Percentiles rank a stretch among this genome's conserved stretches.
Conservation (phyloP, 2,797 vertebrate genomes). For the Molossus alvarezi region DNA sequence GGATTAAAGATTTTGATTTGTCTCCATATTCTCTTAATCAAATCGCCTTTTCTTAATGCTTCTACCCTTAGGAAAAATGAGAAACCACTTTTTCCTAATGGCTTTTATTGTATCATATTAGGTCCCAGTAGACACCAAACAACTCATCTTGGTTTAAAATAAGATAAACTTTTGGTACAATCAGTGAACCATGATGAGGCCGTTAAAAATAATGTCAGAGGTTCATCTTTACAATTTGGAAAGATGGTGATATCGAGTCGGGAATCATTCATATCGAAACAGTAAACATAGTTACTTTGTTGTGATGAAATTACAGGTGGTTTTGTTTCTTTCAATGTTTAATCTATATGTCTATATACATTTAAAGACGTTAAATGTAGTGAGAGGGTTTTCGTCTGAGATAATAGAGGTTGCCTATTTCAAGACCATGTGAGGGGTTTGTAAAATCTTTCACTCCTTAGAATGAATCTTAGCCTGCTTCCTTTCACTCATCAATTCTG, state of each 20-base stretch:
- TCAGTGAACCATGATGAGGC: conserved; percentile 38
- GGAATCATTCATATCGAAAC: conserved; percentile 14
- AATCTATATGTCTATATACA: background rate
- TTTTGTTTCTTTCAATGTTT: background rate
- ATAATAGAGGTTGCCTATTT: background rate
- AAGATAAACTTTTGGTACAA: conserved; percentile 65
- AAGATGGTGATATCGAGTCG: background rate
- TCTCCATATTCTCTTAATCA: conserved; percentile 83
- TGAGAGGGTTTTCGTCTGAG: background rate
- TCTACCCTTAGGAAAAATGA: conserved; percentile 77
- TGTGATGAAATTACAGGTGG: background rate
- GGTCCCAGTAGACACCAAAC: conserved; percentile 46
- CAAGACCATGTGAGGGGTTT: background rate
- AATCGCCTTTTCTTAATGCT: conserved; percentile 71
- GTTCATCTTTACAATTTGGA: conserved; percentile 39
- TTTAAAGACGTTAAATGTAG: conserved; percentile 39
- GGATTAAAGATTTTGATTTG: conserved; percentile 82
- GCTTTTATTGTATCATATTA: conserved; percentile 76
- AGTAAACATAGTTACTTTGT: conserved; percentile 18
- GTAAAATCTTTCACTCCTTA: background rate
- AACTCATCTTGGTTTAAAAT: conserved; percentile 73
- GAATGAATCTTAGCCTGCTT: background rate
- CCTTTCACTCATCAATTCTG: background rate
- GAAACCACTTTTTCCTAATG: conserved; percentile 77
- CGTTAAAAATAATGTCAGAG: conserved; percentile 37